phyloP scores from a whole-genome alignment of 1,140 invertebrate species.

The Oscheius sp. region DNA sequence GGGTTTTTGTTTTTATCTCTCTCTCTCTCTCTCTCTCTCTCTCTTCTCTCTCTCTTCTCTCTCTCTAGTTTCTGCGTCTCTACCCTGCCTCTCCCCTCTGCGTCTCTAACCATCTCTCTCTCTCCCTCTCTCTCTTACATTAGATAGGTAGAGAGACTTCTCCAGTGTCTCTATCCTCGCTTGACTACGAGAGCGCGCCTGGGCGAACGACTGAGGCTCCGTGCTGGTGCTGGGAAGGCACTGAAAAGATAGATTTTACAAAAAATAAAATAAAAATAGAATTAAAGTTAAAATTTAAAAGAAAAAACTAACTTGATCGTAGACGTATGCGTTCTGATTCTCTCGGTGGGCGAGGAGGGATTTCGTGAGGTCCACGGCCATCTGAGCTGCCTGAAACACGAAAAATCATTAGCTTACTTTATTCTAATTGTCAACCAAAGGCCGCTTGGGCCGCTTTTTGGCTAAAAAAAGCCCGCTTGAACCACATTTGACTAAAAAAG shows the following conservation, averaged over 20 bases:
- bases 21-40: too few relatives aligned
- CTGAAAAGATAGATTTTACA: neutral
- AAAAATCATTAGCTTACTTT: neutral
- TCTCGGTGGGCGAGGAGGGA: neutral
- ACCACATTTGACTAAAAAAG: too few relatives aligned
- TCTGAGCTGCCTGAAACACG: neutral
- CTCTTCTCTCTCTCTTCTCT: neutral
- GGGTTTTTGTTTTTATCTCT: too few relatives aligned
- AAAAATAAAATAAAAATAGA: neutral
- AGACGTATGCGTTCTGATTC: neutral
- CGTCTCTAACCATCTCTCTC: neutral
- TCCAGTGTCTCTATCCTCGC: neutral
- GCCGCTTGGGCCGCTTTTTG: too few relatives aligned
- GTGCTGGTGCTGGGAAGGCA: conserved; percentile 1
- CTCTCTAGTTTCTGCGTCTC: too few relatives aligned
- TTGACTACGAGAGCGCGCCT: neutral
- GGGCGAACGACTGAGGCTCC: neutral
- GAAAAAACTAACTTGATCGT: too few relatives aligned
- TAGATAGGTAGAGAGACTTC: neutral
- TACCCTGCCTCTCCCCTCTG: too few relatives aligned
- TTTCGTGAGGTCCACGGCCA: neutral
- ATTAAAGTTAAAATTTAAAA: too few relatives aligned
- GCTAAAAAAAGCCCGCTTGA: too few relatives aligned
- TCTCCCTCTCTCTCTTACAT: neutral
- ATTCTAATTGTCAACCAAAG: neutral